Conservation (phyloP, 2,113 vertebrate genomes). For the Bos taurus region DNA sequence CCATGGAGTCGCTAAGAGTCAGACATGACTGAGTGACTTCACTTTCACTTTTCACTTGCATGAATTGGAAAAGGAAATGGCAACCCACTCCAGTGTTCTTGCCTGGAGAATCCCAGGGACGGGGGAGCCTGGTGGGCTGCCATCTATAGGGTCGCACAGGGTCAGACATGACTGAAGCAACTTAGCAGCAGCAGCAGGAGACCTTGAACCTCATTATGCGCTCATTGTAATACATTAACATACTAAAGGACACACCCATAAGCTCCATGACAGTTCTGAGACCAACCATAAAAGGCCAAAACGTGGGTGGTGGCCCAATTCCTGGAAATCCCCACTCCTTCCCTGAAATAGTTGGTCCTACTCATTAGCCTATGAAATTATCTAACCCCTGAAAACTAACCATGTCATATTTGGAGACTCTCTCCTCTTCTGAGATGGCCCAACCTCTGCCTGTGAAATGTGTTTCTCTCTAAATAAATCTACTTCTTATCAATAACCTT, state of each 20-base stretch:
- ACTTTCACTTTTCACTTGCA: no score
- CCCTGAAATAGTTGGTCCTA: neutral
- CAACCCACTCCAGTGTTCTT: no score
- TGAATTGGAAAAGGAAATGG: no score
- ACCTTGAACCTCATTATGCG: neutral
- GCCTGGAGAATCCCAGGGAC: no score
- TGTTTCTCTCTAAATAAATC: neutral
- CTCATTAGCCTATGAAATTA: neutral
- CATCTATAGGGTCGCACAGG: no score
- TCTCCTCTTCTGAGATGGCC: neutral
- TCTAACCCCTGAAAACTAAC: neutral
- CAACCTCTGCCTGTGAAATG: neutral
- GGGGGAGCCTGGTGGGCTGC: no score
- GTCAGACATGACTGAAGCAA: no score
- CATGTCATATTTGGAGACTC: neutral
- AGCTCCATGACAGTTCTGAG: neutral
- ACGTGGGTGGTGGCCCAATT: neutral
- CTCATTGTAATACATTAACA: neutral
- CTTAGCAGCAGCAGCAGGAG: no score
- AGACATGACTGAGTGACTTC: no score
- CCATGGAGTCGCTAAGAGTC: no score
- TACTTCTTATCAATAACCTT: neutral
- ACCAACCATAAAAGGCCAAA: neutral
- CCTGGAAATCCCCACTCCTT: neutral
- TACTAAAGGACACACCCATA: neutral